These are phyloP conservation scores for Opisthograptis luteolata DNA, from an alignment of 2,888 invertebrate species.

Conservation along the genomic window DNA sequence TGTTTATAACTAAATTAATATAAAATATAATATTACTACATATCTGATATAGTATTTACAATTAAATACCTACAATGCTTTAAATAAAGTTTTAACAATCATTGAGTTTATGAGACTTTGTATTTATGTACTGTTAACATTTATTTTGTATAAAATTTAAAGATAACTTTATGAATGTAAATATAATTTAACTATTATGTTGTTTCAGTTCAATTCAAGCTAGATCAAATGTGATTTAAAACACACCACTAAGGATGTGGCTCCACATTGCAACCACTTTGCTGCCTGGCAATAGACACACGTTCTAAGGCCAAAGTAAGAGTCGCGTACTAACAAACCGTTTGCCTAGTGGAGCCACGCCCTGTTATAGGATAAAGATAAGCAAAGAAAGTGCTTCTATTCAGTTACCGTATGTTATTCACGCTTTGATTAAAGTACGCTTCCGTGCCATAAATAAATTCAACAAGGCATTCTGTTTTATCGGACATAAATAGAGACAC, in stretches of 20 bases:
- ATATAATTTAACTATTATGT: constrained; percentile 24
- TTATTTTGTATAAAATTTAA: constrained; percentile 15
- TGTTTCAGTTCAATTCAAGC: constrained; percentile 8
- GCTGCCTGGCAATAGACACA: no score
- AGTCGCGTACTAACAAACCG: no score
- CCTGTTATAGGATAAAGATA: neutral
- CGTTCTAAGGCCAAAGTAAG: no score
- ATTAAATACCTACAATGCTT: constrained; percentile 21
- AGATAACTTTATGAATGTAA: constrained; percentile 13
- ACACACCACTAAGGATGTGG: neutral
- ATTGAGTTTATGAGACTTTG: constrained; percentile 33
- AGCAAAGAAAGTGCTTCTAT: neutral
- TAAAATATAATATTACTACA: constrained; percentile 38
- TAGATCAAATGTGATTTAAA: neutral
- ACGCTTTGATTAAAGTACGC: no score
- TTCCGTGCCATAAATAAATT: no score
- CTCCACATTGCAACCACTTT: neutral
- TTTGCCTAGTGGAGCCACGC: no score
- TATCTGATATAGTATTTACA: constrained; percentile 31
- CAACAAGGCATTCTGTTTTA: no score
- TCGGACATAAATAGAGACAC: no score
- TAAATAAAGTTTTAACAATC: constrained; percentile 25
- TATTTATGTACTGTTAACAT: constrained; percentile 8
- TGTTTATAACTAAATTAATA: constrained; percentile 33
- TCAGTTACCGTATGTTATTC: neutral